Base-by-base conservation (phyloP, 2,888 invertebrate species). In the Melinaea marsaeus region DNA sequence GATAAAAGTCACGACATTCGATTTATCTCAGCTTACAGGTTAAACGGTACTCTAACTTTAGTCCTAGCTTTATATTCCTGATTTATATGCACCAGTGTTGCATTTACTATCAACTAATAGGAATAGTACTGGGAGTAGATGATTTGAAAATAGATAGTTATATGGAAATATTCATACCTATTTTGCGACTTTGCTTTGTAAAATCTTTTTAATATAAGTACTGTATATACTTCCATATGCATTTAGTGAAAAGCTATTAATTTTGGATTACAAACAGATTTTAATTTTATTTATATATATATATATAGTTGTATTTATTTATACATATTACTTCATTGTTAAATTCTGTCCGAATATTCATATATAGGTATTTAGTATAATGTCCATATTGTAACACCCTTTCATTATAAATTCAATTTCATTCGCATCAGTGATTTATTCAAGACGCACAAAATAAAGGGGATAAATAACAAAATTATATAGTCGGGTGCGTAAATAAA, bases 381-480 rank as follows among this genome's bases (percentile, higher is more conserved):
- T 33, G 9, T 2, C 32, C 7, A 33, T 57, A 32, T 35, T 6
- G 32, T 4, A 9, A 57, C 63, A 61, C 63, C 63, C 57, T 42
- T 65, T 54, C 51, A 67, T 67, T 63, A 67, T 60, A 61, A 67
- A 65, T 59, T 61, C 65, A 65, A 67, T 65, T 65, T 65, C 58
- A 61, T 51, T 67, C 48, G 60, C 67, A 65, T 60, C 63, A 65
- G 67, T 65, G 65, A 67, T 67, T 65, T 67, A 67, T 67, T 63
- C 65, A 57, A 56, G 63, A 45, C 60, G 57, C 51, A 58, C 59
- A 64, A 69, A 65, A 68, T 66, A 71, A 71, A 67, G 67, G 62
- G 69, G 66, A 68, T 69, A 69, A 76, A 75, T 74, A 74, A 74
- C 74, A 74, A 83, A 81, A 80, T 80, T 80, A 81, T 77, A 76